Conservation (phyloP, 2,888 invertebrate species). For the Temnothorax ravouxi region DNA sequence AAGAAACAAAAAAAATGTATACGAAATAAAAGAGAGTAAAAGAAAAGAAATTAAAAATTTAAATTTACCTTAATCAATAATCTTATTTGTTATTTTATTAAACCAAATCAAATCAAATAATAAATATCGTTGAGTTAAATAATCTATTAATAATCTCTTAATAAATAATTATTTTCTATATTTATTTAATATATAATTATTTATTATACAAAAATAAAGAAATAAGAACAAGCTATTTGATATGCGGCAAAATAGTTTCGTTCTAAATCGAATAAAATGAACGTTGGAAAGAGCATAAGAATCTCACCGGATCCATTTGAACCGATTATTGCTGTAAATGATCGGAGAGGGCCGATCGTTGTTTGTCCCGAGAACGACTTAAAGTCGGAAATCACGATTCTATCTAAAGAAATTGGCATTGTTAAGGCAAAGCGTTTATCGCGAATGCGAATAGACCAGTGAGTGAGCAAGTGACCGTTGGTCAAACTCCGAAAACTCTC, state of each 20-base stretch:
- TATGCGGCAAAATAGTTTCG: neutral
- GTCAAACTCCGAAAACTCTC: neutral
- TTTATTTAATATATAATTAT: neutral
- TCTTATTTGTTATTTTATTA: constrained; percentile 1
- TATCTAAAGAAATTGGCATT: constrained; percentile 90
- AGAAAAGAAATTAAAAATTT: neutral
- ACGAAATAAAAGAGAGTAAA: neutral
- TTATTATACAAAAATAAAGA: neutral
- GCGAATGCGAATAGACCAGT: neutral
- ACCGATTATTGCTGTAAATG: constrained; percentile 98
- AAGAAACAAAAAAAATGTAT: neutral
- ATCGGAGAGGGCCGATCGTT: constrained; percentile 95
- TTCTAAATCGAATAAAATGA: neutral
- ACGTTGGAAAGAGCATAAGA: neutral
- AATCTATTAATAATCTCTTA: neutral
- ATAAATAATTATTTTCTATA: neutral
- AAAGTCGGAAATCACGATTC: constrained; percentile 98
- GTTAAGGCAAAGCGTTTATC: neutral
- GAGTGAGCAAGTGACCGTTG: neutral
- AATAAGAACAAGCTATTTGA: neutral
- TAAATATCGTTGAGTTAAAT: constrained; percentile 6
- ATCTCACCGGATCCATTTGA: constrained; percentile 97
- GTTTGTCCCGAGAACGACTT: constrained; percentile 97
- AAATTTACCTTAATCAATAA: neutral
- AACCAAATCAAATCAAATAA: neutral